A percentile compares a stretch with the other conserved stretches of the same genome.
Conservation (phyloP, 1,140 invertebrate species). For the Drosophila pruinosa region DNA sequence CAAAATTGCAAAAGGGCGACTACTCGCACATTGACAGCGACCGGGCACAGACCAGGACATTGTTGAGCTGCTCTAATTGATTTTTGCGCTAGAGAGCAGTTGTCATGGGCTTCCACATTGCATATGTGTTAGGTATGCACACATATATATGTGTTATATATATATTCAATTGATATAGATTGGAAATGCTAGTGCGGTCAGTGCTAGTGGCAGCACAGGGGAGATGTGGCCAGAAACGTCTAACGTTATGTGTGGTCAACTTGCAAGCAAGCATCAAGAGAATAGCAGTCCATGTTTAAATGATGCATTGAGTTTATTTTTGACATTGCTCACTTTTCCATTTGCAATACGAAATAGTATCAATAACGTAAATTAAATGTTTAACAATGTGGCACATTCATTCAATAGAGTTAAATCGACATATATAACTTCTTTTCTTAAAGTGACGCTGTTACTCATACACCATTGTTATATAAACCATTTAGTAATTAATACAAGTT, state of each 20-base stretch:
- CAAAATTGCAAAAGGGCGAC: slow-evolving; percentile 45
- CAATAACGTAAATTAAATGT: neutral
- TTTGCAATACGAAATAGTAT: neutral
- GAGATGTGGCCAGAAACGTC: neutral
- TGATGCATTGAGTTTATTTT: neutral
- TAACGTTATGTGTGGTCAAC: slow-evolving; percentile 11
- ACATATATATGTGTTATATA: neutral
- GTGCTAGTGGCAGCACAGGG: neutral
- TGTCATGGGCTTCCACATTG: slow-evolving; percentile 39
- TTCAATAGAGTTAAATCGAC: too few relatives aligned
- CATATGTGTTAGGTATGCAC: neutral
- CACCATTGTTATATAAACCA: too few relatives aligned
- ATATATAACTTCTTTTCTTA: too few relatives aligned
- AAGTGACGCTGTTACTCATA: too few relatives aligned
- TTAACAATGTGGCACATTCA: too few relatives aligned
- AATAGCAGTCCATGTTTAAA: neutral
- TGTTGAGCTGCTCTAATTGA: slow-evolving; percentile 52
- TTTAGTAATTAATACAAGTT: too few relatives aligned
- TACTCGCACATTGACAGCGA: slow-evolving; percentile 6
- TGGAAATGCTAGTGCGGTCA: slow-evolving; percentile 10
- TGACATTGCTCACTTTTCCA: neutral
- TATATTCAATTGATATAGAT: slow-evolving; percentile 37
- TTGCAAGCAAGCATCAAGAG: neutral
- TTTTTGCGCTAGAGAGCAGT: slow-evolving; percentile 80
- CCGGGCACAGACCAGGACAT: slow-evolving; percentile 23